Evolutionary conservation across 2,113 vertebrate species (phyloP).

Genomic region (Mobula hypostoma): DNA sequence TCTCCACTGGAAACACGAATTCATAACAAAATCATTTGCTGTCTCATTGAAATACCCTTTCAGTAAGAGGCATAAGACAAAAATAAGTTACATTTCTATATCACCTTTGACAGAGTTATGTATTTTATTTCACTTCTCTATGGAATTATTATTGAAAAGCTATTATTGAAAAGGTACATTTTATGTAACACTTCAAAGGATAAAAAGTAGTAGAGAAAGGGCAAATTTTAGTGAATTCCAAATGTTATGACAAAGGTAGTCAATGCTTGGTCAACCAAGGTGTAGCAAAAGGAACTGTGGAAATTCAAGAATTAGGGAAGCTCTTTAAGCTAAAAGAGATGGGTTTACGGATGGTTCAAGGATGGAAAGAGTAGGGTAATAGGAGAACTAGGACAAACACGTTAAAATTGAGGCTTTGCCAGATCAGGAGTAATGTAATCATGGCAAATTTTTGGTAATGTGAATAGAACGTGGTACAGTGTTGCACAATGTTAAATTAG

Average conservation of each 20-base stretch:
- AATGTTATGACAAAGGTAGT: too few species aligned
- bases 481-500: too few species aligned
- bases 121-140: too few species aligned
- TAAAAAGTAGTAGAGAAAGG: too few species aligned
- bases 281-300: too few species aligned
- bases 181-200: neutral
- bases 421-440: neutral
- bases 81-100: neutral
- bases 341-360: too few species aligned
- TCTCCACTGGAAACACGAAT: neutral
- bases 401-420: neutral
- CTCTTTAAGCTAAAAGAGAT: too few species aligned
- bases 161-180: slow-evolving; percentile 8
- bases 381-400: slow-evolving; percentile 11
- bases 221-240: too few species aligned
- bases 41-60: neutral
- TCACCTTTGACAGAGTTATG: neutral
- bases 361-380: too few species aligned
- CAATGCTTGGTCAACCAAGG: too few species aligned
- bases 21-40: neutral
- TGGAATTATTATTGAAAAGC: neutral
- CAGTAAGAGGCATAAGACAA: neutral
- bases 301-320: too few species aligned
- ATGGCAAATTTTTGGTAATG: neutral
- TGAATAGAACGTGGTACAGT: neutral